These are phyloP conservation scores for Mellivora capensis DNA, from an alignment of 2,113 vertebrate genomes.

Conservation along the genomic window DNA sequence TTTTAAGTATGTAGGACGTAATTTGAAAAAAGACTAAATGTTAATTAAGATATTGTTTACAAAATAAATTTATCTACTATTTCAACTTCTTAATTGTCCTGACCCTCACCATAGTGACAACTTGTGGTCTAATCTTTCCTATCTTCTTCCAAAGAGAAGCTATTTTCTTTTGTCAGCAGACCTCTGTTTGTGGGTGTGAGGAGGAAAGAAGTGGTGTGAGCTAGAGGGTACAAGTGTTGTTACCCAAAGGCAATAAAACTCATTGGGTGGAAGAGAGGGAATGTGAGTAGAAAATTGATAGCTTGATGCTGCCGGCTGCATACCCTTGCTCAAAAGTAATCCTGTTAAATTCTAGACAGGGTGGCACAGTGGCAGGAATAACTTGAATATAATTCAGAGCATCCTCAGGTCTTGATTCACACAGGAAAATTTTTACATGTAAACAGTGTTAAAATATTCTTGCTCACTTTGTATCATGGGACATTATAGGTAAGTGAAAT, in stretches of 20 bases:
- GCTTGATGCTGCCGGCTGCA: not conserved
- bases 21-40: not conserved
- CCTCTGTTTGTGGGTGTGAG: constrained; percentile 17
- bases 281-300: constrained; percentile 56
- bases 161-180: constrained; percentile 37
- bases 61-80: constrained; percentile 15
- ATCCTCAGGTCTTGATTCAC: not conserved
- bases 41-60: not conserved
- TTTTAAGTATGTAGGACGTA: not conserved
- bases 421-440: not conserved
- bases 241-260: constrained; percentile 53
- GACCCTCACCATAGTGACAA: not conserved
- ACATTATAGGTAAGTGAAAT: not conserved
- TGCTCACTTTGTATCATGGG: not conserved
- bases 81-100: constrained; percentile 3
- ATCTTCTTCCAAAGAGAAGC: not conserved
- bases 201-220: constrained; percentile 6
- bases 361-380: not conserved
- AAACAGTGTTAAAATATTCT: not conserved
- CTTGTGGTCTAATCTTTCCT: not conserved
- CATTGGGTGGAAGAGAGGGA: constrained; percentile 46
- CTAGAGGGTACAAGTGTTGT: constrained; percentile 45
- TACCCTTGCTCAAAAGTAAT: constrained; percentile 20
- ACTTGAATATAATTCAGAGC: constrained; percentile 25
- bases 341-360: constrained; percentile 24